phyloP scores from a whole-genome alignment of 1,140 invertebrate genomes.

The Drosophila lacertosa region DNA sequence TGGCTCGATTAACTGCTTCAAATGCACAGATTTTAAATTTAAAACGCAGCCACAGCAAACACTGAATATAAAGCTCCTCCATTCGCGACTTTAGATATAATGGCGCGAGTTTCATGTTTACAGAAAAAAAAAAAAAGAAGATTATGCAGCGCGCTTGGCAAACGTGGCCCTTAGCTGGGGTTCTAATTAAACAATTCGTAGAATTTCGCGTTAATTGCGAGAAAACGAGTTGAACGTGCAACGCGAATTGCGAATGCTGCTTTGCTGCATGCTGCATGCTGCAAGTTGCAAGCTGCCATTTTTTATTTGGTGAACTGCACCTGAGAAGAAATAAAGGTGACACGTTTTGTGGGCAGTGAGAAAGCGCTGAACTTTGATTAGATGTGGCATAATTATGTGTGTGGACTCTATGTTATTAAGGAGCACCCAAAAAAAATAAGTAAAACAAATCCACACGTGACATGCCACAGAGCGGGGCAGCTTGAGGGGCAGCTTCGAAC shows the following conservation, averaged over 20 bases:
- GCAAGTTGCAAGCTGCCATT: background rate
- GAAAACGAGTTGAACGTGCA: slow-evolving; percentile 80
- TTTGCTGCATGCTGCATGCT: slow-evolving; percentile 1
- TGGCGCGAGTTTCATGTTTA: slow-evolving; percentile 84
- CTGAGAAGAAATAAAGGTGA: slow-evolving; percentile 36
- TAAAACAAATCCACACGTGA: slow-evolving; percentile 15
- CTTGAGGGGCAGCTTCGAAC: slow-evolving; percentile 14
- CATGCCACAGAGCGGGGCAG: slow-evolving; percentile 16
- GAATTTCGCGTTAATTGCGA: slow-evolving; percentile 84
- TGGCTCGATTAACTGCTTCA: slow-evolving; percentile 78
- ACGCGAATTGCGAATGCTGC: slow-evolving; percentile 35
- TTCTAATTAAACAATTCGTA: slow-evolving; percentile 84
- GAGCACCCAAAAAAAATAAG: slow-evolving; percentile 1
- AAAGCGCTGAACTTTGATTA: slow-evolving; percentile 64
- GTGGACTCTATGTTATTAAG: slow-evolving; percentile 63
- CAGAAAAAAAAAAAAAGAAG: too few relatives aligned
- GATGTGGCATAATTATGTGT: slow-evolving; percentile 34
- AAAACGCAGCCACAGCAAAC: slow-evolving; percentile 70
- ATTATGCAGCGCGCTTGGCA: slow-evolving; percentile 71
- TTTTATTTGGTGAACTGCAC: slow-evolving; percentile 6
- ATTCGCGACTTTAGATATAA: slow-evolving; percentile 67
- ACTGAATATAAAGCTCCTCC: too few relatives aligned
- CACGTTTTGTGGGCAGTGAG: slow-evolving; percentile 52
- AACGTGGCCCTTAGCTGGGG: slow-evolving; percentile 56
- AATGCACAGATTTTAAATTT: slow-evolving; percentile 83